Base-by-base conservation (phyloP, 2,113 vertebrate species). In the Forbesichthys agassizii region DNA sequence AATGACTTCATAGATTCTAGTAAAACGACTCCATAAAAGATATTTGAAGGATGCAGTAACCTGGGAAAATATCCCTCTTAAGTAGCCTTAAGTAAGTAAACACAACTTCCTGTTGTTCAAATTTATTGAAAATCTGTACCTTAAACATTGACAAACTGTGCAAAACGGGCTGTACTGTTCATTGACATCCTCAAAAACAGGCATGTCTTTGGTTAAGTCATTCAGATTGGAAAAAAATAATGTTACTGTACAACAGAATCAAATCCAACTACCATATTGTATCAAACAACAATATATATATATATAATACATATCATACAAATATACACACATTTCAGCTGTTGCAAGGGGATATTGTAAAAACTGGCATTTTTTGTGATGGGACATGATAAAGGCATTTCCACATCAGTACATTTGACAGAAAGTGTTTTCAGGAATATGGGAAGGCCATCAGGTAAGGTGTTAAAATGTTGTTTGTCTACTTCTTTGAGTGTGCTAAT, bases 231-330 rank as follows among this genome's bases (percentile, higher is more conserved):
- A 12, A 11, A 42, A 66, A 20, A 52, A 36, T 48, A 56, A 20
- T 6, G 42, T 55, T 36, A 61, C 42, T 70, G 59, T 70, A 68
- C 60, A 70, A 11, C 14, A 46, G 16, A 63, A 63, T 62, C 69
- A 8, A 36, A 64, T 46, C 52, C 18, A 76, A 74, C 63, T 69
- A 68, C 75, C 75, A 73, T 54, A 75, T 75, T 59, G 75, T 81
- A 82, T 84, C 76, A 81, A 81, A 84, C 75, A 71, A 67, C 71
- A 75, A 73, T 33, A 77, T 69, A 48, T 64, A 73, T 33, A 77
- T 69, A 48, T 64, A 64, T 70, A 69, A 79, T 79, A 81, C 78
- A 84, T 71, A 81, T 74, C 69, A 67, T 82, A 81, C 74, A 82
- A 84, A 84, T 64, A 74, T 66, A 74, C 70, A 73, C 60, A 66